phyloP scores from a whole-genome alignment of 1,140 invertebrate species.

The Brachionus asplanchnoidis region DNA sequence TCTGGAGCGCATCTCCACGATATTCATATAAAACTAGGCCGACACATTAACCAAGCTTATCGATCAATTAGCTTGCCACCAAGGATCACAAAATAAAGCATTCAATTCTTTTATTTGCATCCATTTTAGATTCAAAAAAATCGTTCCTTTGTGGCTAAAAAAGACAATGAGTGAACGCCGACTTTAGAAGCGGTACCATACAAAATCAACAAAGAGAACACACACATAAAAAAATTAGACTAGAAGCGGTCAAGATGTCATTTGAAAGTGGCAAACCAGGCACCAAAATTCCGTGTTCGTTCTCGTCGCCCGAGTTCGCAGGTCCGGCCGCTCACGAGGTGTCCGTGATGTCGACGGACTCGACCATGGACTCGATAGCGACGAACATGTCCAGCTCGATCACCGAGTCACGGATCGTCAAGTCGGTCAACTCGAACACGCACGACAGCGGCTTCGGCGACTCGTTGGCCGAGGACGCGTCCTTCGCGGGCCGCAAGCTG shows the following conservation, averaged over 20 bases:
- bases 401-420: background rate
- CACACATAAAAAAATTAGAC: background rate
- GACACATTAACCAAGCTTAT: background rate
- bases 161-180: background rate
- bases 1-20: background rate
- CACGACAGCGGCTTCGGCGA: constrained; percentile 30
- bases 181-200: background rate
- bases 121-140: background rate
- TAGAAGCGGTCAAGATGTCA: background rate
- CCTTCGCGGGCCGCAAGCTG: background rate
- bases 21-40: background rate
- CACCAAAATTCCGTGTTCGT: constrained; percentile 1
- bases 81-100: background rate
- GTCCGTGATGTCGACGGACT: background rate
- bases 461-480: background rate
- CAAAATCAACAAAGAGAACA: background rate
- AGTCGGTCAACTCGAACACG: background rate
- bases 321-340: background rate
- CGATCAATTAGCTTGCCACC: background rate
- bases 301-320: constrained; percentile 26
- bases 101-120: background rate
- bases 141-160: background rate
- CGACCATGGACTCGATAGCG: constrained; percentile 24
- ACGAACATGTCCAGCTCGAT: background rate
- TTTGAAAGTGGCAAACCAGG: background rate